Evolutionary conservation across 1,140 invertebrate genomes (phyloP).

Genomic region (Drosophila tani): DNA sequence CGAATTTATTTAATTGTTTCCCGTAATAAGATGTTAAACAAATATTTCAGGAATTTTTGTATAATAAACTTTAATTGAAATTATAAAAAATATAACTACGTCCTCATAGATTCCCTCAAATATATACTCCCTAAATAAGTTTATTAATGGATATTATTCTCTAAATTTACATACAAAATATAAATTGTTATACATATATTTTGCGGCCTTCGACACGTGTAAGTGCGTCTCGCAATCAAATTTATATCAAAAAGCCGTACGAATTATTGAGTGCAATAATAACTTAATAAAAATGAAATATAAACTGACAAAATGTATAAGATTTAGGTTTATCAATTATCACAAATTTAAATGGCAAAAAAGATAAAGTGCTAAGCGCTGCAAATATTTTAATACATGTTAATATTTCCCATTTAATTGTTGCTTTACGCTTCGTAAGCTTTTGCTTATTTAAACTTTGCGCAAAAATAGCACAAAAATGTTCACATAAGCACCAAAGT

Average conservation of each 20-base stretch:
- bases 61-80: no score
- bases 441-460: background rate
- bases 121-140: background rate
- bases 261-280: background rate
- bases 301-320: background rate
- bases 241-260: slow-evolving; percentile 1
- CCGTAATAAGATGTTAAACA: background rate
- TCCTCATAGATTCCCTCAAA: background rate
- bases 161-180: background rate
- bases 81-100: background rate
- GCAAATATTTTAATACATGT: slow-evolving; percentile 3
- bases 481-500: background rate
- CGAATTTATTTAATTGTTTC: background rate
- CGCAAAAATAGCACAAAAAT: background rate
- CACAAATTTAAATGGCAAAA: background rate
- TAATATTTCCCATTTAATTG: background rate
- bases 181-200: slow-evolving; percentile 9
- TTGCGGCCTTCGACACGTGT: background rate
- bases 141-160: background rate
- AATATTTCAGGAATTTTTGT: background rate
- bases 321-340: background rate
- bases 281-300: background rate
- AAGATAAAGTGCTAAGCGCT: background rate
- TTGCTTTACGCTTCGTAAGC: slow-evolving; percentile 4
- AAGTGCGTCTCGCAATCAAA: background rate